Conservation (phyloP, 1,140 invertebrate genomes). For the Choristoneura fumiferana region DNA sequence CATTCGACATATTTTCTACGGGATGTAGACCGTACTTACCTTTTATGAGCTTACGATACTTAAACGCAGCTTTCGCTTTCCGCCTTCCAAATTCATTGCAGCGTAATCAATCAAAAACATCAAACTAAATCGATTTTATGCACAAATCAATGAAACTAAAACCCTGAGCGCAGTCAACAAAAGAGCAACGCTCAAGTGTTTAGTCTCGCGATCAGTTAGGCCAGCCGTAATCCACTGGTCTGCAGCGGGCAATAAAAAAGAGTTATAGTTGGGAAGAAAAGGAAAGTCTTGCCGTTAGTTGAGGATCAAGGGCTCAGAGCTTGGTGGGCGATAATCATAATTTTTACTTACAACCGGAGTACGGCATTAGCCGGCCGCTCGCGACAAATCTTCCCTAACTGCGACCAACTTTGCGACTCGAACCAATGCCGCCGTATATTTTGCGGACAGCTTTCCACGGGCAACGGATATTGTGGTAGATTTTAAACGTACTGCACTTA, state of each 20-base stretch:
- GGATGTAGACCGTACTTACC: no score
- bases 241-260: conserved; percentile 72
- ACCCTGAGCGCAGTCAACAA: background rate
- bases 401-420: conserved; percentile 69
- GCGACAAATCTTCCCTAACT: conserved; percentile 74
- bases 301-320: conserved; percentile 73
- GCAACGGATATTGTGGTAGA: background rate
- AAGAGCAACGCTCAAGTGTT: conserved; percentile 30
- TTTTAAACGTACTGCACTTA: no score
- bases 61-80: no score
- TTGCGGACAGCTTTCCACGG: conserved; percentile 25
- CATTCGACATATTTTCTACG: no score
- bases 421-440: conserved; percentile 41
- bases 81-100: no score
- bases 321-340: conserved; percentile 75
- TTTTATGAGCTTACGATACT: no score
- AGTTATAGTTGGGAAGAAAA: conserved; percentile 76
- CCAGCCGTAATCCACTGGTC: conserved; percentile 66
- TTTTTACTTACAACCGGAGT: conserved; percentile 76
- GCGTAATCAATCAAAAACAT: no score
- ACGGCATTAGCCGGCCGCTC: conserved; percentile 58
- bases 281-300: conserved; percentile 74
- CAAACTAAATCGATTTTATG: no score
- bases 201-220: conserved; percentile 60
- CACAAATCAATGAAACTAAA: no score